phyloP scores from a whole-genome alignment of 2,113 vertebrate species.

The Oenanthe melanoleuca region DNA sequence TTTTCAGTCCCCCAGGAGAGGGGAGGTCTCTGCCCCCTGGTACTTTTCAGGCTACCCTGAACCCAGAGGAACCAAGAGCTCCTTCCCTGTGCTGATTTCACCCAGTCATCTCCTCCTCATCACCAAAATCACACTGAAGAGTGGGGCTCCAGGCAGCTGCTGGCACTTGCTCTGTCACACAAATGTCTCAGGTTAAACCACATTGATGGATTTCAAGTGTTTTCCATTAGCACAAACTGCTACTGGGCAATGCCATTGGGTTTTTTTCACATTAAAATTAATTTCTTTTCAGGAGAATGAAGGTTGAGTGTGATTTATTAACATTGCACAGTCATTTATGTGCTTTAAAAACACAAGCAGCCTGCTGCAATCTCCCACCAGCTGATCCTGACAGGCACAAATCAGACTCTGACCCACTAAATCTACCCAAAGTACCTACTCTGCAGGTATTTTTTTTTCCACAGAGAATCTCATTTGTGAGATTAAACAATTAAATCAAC shows the following conservation, averaged over 20 bases:
- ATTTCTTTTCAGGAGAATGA: not conserved
- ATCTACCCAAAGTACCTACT: not conserved
- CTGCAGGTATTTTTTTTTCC: not conserved
- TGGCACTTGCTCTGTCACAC: constrained; percentile 11
- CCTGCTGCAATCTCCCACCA: not conserved
- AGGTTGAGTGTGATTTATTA: not conserved
- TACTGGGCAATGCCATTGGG: not conserved
- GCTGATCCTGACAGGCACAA: not conserved
- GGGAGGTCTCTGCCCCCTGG: not conserved
- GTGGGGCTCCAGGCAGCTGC: not conserved
- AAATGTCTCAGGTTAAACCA: constrained; percentile 11
- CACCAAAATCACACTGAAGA: not conserved
- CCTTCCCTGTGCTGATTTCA: not conserved
- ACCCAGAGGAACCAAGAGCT: not conserved
- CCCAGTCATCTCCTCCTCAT: not conserved
- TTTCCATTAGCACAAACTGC: not conserved
- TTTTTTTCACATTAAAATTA: not conserved
- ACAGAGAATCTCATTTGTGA: not conserved
- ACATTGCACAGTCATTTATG: not conserved
- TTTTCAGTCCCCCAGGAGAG: not conserved
- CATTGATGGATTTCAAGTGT: not conserved
- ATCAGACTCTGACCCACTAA: not conserved
- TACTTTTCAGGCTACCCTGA: not conserved
- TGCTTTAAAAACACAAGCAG: not conserved
- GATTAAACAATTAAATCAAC: not conserved